A percentile compares a stretch with the other conserved stretches of the same genome.
Conservation (phyloP, 2,113 vertebrate genomes). For the Buteo buteo region DNA sequence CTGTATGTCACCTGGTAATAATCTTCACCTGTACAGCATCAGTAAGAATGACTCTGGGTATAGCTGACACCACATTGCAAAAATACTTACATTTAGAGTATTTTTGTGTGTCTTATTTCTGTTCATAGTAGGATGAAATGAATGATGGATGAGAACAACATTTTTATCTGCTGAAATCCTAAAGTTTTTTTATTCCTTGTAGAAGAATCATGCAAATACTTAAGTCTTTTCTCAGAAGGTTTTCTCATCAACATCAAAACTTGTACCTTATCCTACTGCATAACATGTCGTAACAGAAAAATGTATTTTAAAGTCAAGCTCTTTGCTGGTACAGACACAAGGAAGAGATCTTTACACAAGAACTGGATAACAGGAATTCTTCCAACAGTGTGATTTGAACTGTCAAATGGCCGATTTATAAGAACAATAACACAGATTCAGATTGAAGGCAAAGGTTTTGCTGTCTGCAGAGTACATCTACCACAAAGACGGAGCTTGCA, state of each 20-base stretch:
- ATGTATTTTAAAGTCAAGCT: background rate
- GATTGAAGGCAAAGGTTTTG: background rate
- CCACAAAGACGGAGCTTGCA: background rate
- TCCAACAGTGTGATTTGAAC: background rate
- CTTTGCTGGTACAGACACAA: background rate
- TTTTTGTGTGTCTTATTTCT: background rate
- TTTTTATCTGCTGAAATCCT: background rate
- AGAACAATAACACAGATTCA: background rate
- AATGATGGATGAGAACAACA: background rate
- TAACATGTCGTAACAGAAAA: background rate
- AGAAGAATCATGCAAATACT: background rate
- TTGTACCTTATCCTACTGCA: background rate
- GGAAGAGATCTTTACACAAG: background rate
- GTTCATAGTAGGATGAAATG: background rate
- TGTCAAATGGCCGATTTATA: background rate
- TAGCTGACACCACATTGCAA: background rate
- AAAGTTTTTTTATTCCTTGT: background rate
- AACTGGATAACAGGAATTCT: background rate
- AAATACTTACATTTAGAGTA: background rate
- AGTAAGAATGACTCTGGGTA: background rate
- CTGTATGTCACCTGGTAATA: background rate
- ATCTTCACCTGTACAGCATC: background rate
- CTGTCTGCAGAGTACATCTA: rapidly evolving
- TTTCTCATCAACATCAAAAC: background rate
- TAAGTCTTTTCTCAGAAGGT: background rate